Evolutionary conservation across 2,797 vertebrate genomes (phyloP), one percentile per base, ranked within the genome.

Genomic region (Iguana delicatissima): DNA sequence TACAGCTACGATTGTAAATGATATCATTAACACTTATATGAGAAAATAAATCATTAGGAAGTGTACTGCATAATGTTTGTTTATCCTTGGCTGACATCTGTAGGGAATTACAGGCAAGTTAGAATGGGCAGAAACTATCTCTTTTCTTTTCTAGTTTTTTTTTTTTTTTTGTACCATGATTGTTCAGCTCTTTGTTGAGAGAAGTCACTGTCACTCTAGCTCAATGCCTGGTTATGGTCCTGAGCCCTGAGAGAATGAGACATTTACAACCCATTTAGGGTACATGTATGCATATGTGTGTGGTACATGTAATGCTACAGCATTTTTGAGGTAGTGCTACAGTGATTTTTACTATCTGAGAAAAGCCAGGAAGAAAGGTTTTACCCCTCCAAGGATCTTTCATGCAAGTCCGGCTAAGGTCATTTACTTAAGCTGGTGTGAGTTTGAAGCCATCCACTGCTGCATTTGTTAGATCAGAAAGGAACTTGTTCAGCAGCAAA

Each of bases 371-470:
- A 69, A 79, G 80, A 87, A 89, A 92, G 86, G 85, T 79, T 74
- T 18, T 80, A 38, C 73, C 26, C 0, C 35, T 92, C 69, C 16
- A 0, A 22, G n/a, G 84, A 73, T 55, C 89, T 94, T 91, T 91
- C 1, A 46, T 87, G 62, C 88, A 57, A 64, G 46, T 87, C 81
- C 62, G 64, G 81, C 38, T 62, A 42, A 84, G 73, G 29, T 35
- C 91, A 5, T 67, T 1, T 1, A 3, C 76, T 92, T 84, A 87
- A 92, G 69, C 83, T 67, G 76, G 84, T 35, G n/a, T 88, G 24
- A 79, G 55, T 89, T 93, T 85, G 76, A 89, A 84, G 85, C 89
- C 55, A 93, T 77, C 20, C 88, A 42, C 55, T 76, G 32, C 73
- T 92, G 77, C 86, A 18, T 13, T 89, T 35, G 74, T 89, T 85